These are phyloP conservation scores for Spinus pinus DNA, from an alignment of 2,797 vertebrate species.

Conservation along the genomic window DNA sequence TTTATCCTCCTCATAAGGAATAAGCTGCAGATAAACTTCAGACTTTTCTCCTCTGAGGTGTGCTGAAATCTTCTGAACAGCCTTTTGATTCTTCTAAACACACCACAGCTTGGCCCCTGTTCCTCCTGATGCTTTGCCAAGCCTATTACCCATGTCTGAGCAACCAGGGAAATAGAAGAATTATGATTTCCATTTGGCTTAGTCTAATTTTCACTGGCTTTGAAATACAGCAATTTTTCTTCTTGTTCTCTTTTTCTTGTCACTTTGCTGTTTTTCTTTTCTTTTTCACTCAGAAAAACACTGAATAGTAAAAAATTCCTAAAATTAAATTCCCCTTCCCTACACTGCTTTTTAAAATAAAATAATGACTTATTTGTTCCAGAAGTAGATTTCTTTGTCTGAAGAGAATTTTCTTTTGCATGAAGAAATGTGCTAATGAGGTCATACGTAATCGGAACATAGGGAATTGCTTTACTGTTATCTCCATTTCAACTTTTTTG, in stretches of 20 bases:
- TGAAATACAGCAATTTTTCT: constrained; percentile 65
- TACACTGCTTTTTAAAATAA: not conserved
- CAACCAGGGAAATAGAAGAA: constrained; percentile 66
- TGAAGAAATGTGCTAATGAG: constrained; percentile 34
- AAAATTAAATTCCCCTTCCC: not conserved
- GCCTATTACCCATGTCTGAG: constrained; percentile 70
- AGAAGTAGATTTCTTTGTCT: constrained; percentile 50
- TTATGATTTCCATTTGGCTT: constrained; percentile 76
- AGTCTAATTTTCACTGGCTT: constrained; percentile 74
- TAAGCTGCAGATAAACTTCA: constrained; percentile 1
- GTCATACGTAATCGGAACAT: constrained; percentile 51
- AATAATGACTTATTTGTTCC: not conserved
- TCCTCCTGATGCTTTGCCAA: constrained; percentile 73
- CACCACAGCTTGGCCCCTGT: constrained; percentile 35
- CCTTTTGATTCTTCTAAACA: constrained; percentile 58
- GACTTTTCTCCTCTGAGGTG: not conserved
- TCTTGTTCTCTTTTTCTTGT: constrained; percentile 43
- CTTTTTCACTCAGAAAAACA: not conserved
- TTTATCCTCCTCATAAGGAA: not conserved
- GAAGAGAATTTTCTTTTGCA: not conserved
- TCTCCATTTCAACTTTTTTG: not conserved
- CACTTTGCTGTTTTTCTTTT: not conserved
- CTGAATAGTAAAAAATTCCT: not conserved
- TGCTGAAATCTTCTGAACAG: constrained; percentile 13
- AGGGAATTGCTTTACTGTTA: constrained; percentile 27